Evolutionary conservation across 2,888 invertebrate species (phyloP).

Genomic region (Dorcus parallelipipedus): DNA sequence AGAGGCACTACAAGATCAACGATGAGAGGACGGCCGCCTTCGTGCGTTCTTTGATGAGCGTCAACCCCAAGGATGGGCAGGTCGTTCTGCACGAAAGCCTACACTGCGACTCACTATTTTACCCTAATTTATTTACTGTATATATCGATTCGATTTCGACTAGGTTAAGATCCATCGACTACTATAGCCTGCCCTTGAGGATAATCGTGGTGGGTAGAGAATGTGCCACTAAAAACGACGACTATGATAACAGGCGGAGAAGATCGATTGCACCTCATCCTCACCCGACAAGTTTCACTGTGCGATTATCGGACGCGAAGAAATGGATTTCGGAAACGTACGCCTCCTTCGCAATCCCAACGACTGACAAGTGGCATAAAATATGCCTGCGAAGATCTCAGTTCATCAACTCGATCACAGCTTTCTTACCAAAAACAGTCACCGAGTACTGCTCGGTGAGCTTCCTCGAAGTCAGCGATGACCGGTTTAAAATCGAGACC

Average conservation of each 20-base stretch:
- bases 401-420: conserved; percentile 72
- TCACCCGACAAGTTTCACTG: conserved; percentile 58
- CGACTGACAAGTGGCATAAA: conserved; percentile 74
- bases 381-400: conserved; percentile 79
- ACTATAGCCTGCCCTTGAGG: conserved; percentile 75
- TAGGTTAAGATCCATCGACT: conserved; percentile 73
- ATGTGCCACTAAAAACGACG: conserved; percentile 61
- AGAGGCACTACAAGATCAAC: conserved; percentile 75
- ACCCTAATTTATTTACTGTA: conserved; percentile 81
- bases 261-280: conserved; percentile 50
- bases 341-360: conserved; percentile 84
- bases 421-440: conserved; percentile 73
- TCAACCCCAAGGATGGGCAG: conserved; percentile 71
- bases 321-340: conserved; percentile 85
- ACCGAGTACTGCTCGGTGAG: conserved; percentile 70
- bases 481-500: conserved; percentile 65
- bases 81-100: conserved; percentile 70
- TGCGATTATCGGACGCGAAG: conserved; percentile 71
- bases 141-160: conserved; percentile 84
- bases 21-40: conserved; percentile 78
- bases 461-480: conserved; percentile 76
- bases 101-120: conserved; percentile 76
- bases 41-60: conserved; percentile 72
- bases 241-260: conserved; percentile 45
- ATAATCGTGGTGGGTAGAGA: conserved; percentile 70